A percentile compares a stretch with the other conserved stretches of the same genome.
Conservation (phyloP, 2,113 vertebrate species). For the Steatornis caripensis region DNA sequence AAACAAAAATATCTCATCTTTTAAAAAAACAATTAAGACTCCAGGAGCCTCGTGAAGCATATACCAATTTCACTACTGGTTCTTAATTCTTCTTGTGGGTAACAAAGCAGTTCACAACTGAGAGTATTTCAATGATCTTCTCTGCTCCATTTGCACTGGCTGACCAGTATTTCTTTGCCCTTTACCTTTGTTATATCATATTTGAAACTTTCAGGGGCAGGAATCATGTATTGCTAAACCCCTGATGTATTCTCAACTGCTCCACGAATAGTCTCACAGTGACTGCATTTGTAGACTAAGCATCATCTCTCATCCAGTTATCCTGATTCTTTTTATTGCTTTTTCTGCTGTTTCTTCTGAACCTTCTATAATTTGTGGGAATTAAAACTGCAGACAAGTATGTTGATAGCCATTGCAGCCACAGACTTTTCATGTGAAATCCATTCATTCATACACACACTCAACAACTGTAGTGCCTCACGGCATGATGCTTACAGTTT, state of each 20-base stretch:
- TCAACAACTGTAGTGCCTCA: not conserved
- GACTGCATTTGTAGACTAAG: not conserved
- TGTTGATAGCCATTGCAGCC: not conserved
- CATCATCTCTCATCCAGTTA: not conserved
- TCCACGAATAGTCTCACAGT: not conserved
- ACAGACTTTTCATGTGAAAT: not conserved
- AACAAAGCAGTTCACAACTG: not conserved
- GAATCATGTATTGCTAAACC: not conserved
- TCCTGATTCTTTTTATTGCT: not conserved
- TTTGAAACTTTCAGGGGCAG: not conserved
- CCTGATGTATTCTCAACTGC: not conserved
- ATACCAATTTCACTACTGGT: not conserved
- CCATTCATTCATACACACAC: not conserved
- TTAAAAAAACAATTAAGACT: not conserved
- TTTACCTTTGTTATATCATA: not conserved
- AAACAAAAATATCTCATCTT: not conserved
- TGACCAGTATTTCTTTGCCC: not conserved
- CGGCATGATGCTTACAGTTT: not conserved
- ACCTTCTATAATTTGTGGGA: not conserved
- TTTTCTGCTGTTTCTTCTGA: conserved; percentile 1
- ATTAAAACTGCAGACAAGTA: not conserved
- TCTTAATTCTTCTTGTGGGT: not conserved
- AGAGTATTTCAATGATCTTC: not conserved
- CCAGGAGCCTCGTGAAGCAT: not conserved
- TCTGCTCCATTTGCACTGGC: not conserved